Percentiles rank a stretch among this genome's conserved stretches.
phyloP scores from a whole-genome alignment of 1,140 invertebrate genomes.

The Leucophenga varia region DNA sequence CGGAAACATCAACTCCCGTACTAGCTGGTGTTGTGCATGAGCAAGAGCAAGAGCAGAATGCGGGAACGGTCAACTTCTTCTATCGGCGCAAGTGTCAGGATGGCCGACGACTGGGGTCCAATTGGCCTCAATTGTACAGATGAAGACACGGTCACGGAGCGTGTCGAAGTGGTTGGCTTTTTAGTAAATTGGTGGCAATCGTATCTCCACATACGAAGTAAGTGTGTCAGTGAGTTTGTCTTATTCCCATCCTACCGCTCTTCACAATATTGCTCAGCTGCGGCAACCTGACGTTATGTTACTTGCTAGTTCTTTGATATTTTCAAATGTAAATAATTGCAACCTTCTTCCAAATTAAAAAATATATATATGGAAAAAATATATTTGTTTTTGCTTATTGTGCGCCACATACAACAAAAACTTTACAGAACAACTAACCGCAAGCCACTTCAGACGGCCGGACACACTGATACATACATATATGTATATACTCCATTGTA shows the following conservation, averaged over 20 bases:
- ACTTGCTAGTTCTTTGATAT: slow-evolving; percentile 17
- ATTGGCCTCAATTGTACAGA: slow-evolving; percentile 38
- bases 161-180: slow-evolving; percentile 42
- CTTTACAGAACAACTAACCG: too few species aligned
- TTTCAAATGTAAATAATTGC: slow-evolving; percentile 34
- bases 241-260: slow-evolving; percentile 2
- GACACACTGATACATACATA: too few species aligned
- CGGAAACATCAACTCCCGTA: background rate
- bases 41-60: background rate
- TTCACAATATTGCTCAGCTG: too few species aligned
- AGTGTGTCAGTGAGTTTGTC: slow-evolving; percentile 40
- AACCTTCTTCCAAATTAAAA: too few species aligned
- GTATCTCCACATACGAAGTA: slow-evolving; percentile 38
- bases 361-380: too few species aligned
- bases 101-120: slow-evolving; percentile 35
- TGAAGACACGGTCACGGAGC: slow-evolving; percentile 29
- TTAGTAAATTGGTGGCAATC: slow-evolving; percentile 39
- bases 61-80: slow-evolving; percentile 18
- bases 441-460: too few species aligned
- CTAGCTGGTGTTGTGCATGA: background rate
- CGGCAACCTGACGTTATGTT: background rate
- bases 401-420: too few species aligned
- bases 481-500: too few species aligned
- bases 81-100: slow-evolving; percentile 31
- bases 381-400: too few species aligned